Conservation (phyloP, 1,140 invertebrate genomes). For the Drosophila ambigua region DNA sequence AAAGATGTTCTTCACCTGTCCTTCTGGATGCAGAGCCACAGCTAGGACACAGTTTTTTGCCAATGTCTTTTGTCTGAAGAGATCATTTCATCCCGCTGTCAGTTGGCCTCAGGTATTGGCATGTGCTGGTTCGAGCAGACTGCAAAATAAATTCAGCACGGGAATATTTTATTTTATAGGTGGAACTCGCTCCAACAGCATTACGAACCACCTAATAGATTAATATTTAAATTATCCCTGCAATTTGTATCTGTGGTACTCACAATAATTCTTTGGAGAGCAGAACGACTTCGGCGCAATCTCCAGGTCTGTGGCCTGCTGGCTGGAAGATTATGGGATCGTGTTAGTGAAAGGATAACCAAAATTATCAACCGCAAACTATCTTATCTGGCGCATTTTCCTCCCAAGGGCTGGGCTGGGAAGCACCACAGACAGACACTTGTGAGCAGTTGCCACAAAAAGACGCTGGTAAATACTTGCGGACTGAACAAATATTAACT, state of each 20-base stretch:
- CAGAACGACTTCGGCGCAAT: too few relatives aligned
- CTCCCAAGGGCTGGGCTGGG: conserved; percentile 24
- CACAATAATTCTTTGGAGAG: too few relatives aligned
- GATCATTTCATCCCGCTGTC: conserved; percentile 39
- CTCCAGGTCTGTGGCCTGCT: too few relatives aligned
- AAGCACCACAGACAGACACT: conserved; percentile 43
- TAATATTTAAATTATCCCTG: too few relatives aligned
- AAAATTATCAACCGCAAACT: conserved; percentile 30
- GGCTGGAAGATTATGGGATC: background rate
- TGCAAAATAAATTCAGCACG: too few relatives aligned
- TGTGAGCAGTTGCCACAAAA: conserved; percentile 61
- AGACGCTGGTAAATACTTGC: conserved; percentile 51
- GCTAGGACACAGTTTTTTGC: conserved; percentile 22
- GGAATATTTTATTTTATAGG: too few relatives aligned
- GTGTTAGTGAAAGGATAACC: conserved; percentile 32
- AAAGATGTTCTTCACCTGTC: conserved; percentile 74
- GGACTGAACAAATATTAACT: conserved; percentile 63
- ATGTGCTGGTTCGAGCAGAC: conserved; percentile 29
- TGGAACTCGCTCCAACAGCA: background rate
- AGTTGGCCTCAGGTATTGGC: conserved; percentile 30
- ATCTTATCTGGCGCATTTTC: conserved; percentile 25
- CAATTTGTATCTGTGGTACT: too few relatives aligned
- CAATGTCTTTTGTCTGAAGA: conserved; percentile 52
- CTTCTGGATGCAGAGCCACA: conserved; percentile 7
- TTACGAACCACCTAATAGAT: too few relatives aligned